phyloP scores from a whole-genome alignment of 1,140 invertebrate species.

The Trinorchestia longiramus region DNA sequence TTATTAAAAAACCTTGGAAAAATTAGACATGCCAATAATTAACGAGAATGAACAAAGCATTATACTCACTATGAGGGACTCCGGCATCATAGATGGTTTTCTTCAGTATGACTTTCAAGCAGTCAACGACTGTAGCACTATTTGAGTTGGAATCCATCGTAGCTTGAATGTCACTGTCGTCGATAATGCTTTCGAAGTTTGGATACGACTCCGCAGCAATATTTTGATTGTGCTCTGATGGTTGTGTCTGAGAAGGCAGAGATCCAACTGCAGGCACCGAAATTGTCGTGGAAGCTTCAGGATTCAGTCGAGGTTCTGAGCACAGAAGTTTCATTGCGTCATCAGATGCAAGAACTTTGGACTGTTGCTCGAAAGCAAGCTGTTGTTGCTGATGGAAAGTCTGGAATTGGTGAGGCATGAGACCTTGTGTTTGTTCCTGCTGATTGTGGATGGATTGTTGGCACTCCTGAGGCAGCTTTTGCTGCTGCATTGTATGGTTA shows the following conservation, averaged over 20 bases:
- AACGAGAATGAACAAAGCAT: not conserved
- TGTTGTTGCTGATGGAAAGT: not conserved
- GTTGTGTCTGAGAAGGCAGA: not conserved
- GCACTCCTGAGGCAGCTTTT: not conserved
- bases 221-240: not conserved
- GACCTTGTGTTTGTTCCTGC: not conserved
- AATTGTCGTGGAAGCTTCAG: not conserved
- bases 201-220: not conserved
- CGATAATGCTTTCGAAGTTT: constrained; percentile 3
- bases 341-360: not conserved
- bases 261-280: not conserved
- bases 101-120: not conserved
- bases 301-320: not conserved
- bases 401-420: not conserved
- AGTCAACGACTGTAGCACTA: not conserved
- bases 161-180: not conserved
- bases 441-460: not conserved
- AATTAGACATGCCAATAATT: not conserved
- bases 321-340: not conserved
- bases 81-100: not conserved
- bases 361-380: constrained; percentile 5
- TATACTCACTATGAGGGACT: constrained; percentile 11
- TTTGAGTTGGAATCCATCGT: not conserved
- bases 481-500: constrained; percentile 1
- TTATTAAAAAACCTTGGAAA: no score